phyloP scores from a whole-genome alignment of 2,888 invertebrate species.

The Axea sp. region DNA sequence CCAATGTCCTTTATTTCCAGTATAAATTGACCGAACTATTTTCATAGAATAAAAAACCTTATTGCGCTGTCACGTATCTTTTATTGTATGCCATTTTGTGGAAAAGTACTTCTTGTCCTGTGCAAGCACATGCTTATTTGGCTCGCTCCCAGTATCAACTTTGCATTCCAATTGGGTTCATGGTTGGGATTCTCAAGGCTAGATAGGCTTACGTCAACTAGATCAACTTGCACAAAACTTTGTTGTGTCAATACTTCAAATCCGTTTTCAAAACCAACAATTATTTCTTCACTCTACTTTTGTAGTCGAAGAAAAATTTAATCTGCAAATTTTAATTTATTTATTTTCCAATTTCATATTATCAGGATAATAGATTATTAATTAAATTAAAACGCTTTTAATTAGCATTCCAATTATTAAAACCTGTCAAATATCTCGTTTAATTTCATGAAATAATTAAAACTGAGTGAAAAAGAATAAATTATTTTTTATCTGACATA shows the following conservation, averaged over 20 bases:
- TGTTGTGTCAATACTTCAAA: too few relatives aligned
- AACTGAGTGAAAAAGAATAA: slow-evolving; percentile 1
- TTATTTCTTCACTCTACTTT: too few relatives aligned
- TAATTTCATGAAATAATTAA: slow-evolving; percentile 11
- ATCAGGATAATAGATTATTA: too few relatives aligned
- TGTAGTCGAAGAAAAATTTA: too few relatives aligned
- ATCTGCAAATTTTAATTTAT: too few relatives aligned
- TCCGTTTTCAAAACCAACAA: too few relatives aligned
- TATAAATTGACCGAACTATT: too few relatives aligned
- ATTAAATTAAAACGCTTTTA: too few relatives aligned
- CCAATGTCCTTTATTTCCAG: too few relatives aligned
- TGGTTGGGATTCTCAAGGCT: slow-evolving; percentile 54
- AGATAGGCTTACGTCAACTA: slow-evolving; percentile 11
- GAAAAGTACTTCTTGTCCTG: slow-evolving; percentile 24
- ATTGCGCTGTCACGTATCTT: slow-evolving; percentile 3
- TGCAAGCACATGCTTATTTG: slow-evolving; percentile 53
- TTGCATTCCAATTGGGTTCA: slow-evolving; percentile 55
- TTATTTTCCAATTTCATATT: too few relatives aligned
- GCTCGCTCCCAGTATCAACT: slow-evolving; percentile 40
- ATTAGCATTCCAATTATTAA: too few relatives aligned
- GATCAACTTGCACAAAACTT: too few relatives aligned
- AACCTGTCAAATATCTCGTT: neutral
- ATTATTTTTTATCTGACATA: slow-evolving; percentile 12
- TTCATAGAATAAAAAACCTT: neutral
- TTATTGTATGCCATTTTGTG: slow-evolving; percentile 21